Conservation (phyloP, 2,113 vertebrate species). For the Protobothrops flavoviridis region DNA sequence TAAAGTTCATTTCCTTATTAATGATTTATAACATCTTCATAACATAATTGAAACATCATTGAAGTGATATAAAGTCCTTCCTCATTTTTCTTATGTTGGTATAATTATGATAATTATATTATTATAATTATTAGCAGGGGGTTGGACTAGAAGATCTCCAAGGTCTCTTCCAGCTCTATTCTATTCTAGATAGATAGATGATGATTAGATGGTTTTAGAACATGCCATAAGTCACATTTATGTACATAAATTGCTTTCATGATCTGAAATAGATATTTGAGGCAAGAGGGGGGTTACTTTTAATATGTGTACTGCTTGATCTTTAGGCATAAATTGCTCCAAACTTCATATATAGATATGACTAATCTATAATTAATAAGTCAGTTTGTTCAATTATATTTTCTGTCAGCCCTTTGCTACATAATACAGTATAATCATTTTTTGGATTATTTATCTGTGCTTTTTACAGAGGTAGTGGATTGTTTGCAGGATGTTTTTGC, state of each 20-base stretch:
- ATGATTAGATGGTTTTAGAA: neutral
- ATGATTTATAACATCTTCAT: neutral
- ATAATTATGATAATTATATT: neutral
- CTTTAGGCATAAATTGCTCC: neutral
- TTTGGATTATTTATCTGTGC: neutral
- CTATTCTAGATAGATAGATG: too few species aligned
- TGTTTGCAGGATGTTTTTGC: neutral
- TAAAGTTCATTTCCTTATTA: neutral
- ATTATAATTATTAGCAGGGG: too few species aligned
- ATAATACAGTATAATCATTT: neutral
- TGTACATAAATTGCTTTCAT: neutral
- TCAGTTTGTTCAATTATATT: neutral
- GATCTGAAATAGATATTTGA: neutral
- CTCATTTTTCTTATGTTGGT: neutral
- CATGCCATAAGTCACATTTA: neutral
- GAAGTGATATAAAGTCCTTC: neutral
- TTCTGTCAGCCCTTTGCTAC: neutral
- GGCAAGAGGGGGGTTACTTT: neutral
- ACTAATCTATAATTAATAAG: neutral
- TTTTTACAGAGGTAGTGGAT: neutral
- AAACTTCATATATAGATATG: neutral
- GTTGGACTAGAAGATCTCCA: too few species aligned
- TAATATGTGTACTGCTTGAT: neutral
- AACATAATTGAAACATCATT: neutral
- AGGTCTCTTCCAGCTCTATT: too few species aligned